These are phyloP conservation scores for Spilosoma lubricipeda DNA, from an alignment of 2,888 invertebrate genomes.

Conservation along the genomic window DNA sequence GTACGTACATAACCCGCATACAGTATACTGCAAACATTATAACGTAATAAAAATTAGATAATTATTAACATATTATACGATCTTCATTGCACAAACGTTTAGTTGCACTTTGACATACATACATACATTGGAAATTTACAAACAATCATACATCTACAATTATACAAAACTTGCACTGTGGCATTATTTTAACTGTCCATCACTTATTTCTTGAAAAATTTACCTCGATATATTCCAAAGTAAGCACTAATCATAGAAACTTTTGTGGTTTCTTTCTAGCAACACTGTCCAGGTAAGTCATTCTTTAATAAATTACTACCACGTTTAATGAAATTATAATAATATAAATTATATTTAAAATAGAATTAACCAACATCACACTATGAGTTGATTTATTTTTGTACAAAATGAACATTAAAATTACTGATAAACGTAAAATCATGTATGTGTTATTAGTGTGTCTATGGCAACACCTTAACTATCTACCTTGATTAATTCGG, in stretches of 20 bases:
- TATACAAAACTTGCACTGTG: conserved; percentile 45
- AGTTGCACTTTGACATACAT: conserved; percentile 55
- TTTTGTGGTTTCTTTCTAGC: not conserved
- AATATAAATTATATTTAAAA: not conserved
- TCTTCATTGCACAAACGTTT: conserved; percentile 38
- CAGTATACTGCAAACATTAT: conserved; percentile 41
- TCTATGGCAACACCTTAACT: not conserved
- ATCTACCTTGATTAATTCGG: not conserved
- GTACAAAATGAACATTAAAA: conserved; percentile 45
- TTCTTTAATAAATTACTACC: not conserved
- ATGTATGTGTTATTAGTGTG: not conserved
- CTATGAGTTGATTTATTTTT: conserved; percentile 34
- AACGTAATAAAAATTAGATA: conserved; percentile 35
- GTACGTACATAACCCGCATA: conserved; percentile 42
- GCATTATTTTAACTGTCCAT: conserved; percentile 23
- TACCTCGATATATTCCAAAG: not conserved
- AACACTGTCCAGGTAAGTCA: not conserved
- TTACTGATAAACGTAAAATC: conserved; percentile 27
- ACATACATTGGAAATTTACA: conserved; percentile 33
- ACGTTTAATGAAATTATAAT: not conserved
- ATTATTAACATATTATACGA: conserved; percentile 32
- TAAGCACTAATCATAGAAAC: not conserved
- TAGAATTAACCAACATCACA: conserved; percentile 36
- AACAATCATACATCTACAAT: conserved; percentile 31
- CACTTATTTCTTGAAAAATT: not conserved